A percentile compares a stretch with the other conserved stretches of the same genome.
Evolutionary conservation across 2,113 vertebrate genomes (phyloP).

Genomic region (Salminus brasiliensis): DNA sequence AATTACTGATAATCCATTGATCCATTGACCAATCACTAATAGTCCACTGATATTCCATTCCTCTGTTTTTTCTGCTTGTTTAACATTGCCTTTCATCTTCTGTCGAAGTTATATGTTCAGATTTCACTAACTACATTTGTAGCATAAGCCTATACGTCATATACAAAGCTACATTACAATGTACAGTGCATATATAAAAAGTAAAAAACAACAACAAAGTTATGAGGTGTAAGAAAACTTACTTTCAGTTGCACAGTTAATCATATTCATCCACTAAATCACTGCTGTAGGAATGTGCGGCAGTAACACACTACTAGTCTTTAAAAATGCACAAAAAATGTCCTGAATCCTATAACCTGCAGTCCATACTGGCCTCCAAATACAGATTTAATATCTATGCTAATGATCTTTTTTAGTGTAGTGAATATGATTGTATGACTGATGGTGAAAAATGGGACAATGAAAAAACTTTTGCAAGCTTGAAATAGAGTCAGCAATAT

Average conservation of each 20-base stretch:
- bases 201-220: not conserved
- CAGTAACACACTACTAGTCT: constrained; percentile 12
- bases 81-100: not conserved
- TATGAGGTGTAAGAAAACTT: not conserved
- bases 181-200: not conserved
- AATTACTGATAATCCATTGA: not conserved
- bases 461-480: constrained; percentile 31
- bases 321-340: constrained; percentile 39
- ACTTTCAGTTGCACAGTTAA: constrained; percentile 18
- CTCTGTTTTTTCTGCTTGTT: not conserved
- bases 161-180: not conserved
- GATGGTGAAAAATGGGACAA: constrained; percentile 15
- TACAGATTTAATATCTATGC: constrained; percentile 56
- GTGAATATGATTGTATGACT: constrained; percentile 3
- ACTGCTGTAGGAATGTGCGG: constrained; percentile 18
- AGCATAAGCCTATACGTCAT: not conserved
- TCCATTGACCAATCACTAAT: too few relatives aligned
- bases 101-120: not conserved
- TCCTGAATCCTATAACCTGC: constrained; percentile 22
- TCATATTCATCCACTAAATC: constrained; percentile 22
- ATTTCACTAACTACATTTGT: not conserved
- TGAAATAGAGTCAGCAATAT: constrained; percentile 34
- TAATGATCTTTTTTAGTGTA: constrained; percentile 45
- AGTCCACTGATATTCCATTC: not conserved
- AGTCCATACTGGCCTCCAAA: constrained; percentile 20